phyloP scores from a whole-genome alignment of 2,797 vertebrate genomes.

The Catharus ustulatus region DNA sequence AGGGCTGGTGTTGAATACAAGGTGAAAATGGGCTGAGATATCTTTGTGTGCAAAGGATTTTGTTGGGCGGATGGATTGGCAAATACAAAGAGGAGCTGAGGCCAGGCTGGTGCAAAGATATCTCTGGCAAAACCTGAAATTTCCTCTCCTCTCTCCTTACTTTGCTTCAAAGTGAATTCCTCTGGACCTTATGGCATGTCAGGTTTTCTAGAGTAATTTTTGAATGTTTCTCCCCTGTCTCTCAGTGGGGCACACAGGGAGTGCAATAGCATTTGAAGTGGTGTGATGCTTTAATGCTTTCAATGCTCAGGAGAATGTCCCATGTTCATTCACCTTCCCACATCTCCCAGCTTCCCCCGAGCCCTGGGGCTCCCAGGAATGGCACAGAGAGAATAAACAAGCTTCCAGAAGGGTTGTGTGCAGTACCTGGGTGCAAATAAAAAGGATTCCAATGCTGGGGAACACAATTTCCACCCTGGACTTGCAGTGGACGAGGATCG shows the following conservation, averaged over 20 bases:
- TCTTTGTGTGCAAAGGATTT: background rate
- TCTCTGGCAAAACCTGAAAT: background rate
- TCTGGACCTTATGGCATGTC: background rate
- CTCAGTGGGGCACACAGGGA: accelerated
- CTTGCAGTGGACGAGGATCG: constrained; percentile 75
- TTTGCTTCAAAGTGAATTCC: background rate
- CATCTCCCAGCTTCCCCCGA: background rate
- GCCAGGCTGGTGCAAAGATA: background rate
- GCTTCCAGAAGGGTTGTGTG: background rate
- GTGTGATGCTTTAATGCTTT: background rate
- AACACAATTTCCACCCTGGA: constrained; percentile 72
- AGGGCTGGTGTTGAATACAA: background rate
- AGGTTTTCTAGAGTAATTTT: background rate
- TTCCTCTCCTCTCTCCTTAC: background rate
- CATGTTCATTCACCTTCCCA: background rate
- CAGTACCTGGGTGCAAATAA: constrained; percentile 85
- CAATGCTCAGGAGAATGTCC: background rate
- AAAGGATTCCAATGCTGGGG: constrained; percentile 82
- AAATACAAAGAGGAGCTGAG: background rate
- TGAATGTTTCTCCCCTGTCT: background rate
- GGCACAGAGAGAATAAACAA: background rate
- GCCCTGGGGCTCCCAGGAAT: background rate
- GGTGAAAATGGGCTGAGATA: background rate
- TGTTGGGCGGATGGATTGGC: background rate
- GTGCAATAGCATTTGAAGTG: background rate